Conservation (phyloP, 2,797 vertebrate genomes). For the Sus cebifrons region DNA sequence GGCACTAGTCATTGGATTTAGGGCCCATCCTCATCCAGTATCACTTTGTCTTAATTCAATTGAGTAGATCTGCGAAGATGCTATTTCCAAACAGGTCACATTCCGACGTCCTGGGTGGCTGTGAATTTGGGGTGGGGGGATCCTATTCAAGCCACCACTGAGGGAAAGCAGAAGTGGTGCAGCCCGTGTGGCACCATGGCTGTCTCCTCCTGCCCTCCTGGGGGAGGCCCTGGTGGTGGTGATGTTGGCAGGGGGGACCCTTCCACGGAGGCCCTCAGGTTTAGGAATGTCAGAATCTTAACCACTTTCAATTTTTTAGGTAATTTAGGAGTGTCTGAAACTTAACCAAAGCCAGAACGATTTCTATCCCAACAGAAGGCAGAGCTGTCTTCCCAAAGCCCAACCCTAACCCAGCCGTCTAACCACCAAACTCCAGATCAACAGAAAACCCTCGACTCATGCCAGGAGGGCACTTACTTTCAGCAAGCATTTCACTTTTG, state of each 20-base stretch:
- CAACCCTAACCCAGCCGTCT: neutral
- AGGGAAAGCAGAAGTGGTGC: neutral
- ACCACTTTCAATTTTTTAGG: neutral
- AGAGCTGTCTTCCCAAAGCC: neutral
- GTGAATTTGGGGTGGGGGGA: neutral
- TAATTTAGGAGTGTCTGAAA: neutral
- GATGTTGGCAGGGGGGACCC: neutral
- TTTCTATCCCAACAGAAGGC: neutral
- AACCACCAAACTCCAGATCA: neutral
- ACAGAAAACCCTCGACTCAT: rapidly evolving
- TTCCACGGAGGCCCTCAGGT: neutral
- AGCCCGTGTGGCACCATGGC: rapidly evolving
- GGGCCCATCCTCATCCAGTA: neutral
- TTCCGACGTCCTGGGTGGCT: neutral
- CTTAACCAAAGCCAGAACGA: neutral
- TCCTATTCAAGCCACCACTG: neutral
- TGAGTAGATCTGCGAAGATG: neutral
- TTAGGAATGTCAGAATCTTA: neutral
- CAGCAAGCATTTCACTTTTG: constrained; percentile 34
- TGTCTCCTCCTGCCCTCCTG: neutral
- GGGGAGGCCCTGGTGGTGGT: too few species aligned
- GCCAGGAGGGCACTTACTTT: neutral
- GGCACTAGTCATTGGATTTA: neutral
- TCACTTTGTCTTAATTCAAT: neutral
- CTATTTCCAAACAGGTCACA: neutral